Base-by-base conservation (phyloP, 1,140 invertebrate species). In the Xylocopa sonorina region DNA sequence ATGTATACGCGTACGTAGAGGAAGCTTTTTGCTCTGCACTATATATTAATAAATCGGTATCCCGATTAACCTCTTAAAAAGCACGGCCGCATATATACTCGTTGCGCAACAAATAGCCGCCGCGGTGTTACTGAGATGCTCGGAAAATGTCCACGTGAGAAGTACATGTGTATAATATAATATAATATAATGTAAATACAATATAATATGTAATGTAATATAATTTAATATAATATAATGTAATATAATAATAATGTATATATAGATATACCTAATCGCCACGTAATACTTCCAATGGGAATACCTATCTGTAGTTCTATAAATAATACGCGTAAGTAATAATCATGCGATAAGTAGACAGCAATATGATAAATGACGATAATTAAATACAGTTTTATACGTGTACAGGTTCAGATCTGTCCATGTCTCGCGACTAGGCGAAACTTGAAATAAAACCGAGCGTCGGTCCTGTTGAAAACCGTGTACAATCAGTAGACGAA, bases 311-410 rank as follows among this genome's bases (percentile, higher is more conserved):
- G 69, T 72, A 71, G 51, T 58, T 71, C 66, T 57, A 60, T 78
- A 78, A 78, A 78, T 63, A 78, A 78, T 72, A 78, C 58, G 46
- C 41, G 58, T 78, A 78, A 78, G 55, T 78, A 71, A 71, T 78
- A 71, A 78, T 71, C 66, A 78, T 78, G 73, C 73, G 75, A 71
- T 78, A 78, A 78, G 66, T 78, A 77, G 43, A 77, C 66, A 58
- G 53, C 71, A 69, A 77, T 60, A 77, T 46, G 74, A 67, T 68
- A 76, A 78, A 78, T 71, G 75, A 78, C 67, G 58, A 78, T 78
- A 78, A 78, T 78, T 78, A 78, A 78, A 78, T 78, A 73, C 57
- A 55, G 68, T 73, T 60, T n/a, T 78, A 78, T 50, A 78, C 76
- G 29, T 78, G 55, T 46, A 78, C 43, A 55, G 34, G 27, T 53